Evolutionary conservation across 2,113 vertebrate genomes (phyloP).

Genomic region (Coptodon bakossiorum): DNA sequence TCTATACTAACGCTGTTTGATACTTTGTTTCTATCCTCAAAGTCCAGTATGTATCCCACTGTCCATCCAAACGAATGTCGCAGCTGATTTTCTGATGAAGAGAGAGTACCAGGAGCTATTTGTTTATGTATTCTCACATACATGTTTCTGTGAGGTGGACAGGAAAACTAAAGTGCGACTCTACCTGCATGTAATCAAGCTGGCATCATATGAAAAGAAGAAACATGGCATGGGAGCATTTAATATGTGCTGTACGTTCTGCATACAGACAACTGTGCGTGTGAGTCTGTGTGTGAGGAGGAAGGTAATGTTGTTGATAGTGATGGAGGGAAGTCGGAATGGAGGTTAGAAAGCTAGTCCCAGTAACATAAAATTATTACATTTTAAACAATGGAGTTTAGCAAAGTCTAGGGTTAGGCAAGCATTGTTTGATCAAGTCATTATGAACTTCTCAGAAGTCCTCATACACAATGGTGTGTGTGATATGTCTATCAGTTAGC

Average conservation of each 20-base stretch:
- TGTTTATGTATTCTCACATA: conserved; percentile 9
- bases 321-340: not conserved
- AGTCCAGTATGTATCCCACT: not conserved
- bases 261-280: not conserved
- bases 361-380: not conserved
- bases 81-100: conserved; percentile 17
- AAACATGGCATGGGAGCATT: not conserved
- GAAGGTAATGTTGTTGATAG: not conserved
- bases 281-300: not conserved
- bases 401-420: not conserved
- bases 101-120: not conserved
- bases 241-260: not conserved
- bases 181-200: not conserved
- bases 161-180: not conserved
- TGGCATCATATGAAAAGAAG: not conserved
- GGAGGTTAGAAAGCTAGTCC: not conserved
- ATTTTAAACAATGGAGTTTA: not conserved
- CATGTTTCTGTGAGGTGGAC: not conserved
- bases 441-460: not conserved
- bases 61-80: conserved; percentile 6
- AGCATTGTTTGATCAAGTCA: not conserved
- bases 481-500: not conserved
- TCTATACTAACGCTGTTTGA: not conserved
- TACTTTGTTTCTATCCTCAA: not conserved
- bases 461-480: not conserved